A percentile compares a stretch with the other conserved stretches of the same genome.
These are phyloP conservation scores for Cryptops parisi DNA, from an alignment of 2,888 invertebrate species.

Conservation along the genomic window DNA sequence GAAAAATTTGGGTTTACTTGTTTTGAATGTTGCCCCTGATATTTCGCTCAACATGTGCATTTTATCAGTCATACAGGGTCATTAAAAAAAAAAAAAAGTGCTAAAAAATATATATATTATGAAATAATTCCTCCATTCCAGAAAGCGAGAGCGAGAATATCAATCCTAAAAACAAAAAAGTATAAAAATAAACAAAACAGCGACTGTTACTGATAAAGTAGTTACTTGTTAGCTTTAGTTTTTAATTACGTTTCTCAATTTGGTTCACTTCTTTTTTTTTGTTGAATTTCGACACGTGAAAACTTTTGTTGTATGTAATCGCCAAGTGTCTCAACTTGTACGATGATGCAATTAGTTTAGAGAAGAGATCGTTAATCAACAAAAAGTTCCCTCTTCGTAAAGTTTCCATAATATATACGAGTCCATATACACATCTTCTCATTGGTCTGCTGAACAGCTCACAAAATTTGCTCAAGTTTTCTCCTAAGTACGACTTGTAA, in stretches of 20 bases:
- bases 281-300: neutral
- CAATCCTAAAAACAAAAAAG: too few species aligned
- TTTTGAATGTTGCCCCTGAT: neutral
- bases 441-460: too few species aligned
- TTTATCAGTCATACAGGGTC: neutral
- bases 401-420: neutral
- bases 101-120: too few species aligned
- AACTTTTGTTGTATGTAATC: too few species aligned
- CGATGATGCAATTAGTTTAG: neutral
- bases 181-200: too few species aligned
- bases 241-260: neutral
- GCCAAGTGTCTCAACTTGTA: too few species aligned
- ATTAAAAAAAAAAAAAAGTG: neutral
- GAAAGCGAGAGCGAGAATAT: too few species aligned
- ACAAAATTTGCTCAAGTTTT: conserved; percentile 11
- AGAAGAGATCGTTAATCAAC: neutral
- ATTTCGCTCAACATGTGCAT: conserved; percentile 1
- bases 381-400: neutral
- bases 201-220: too few species aligned
- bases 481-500: neutral
- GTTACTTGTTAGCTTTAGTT: neutral
- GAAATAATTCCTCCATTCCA: too few species aligned
- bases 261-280: neutral
- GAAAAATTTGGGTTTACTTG: neutral
- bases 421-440: too few species aligned